Evolutionary conservation across 2,888 invertebrate species (phyloP), one percentile per base, ranked within the genome.

Genomic region (Ernsta delagoae): DNA sequence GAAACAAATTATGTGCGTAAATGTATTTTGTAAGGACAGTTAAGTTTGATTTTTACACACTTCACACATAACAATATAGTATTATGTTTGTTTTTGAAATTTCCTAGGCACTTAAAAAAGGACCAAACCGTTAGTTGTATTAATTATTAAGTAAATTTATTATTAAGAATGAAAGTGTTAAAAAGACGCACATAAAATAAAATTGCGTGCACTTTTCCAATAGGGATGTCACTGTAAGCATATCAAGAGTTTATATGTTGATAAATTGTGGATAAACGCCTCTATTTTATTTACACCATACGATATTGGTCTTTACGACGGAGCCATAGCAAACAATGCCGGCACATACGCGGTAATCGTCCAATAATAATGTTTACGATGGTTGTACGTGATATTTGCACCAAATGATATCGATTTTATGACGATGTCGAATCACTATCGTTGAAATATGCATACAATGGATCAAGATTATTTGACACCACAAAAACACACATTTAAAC

Each of bases 191-290:
- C 12, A 12, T 53, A 53, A 24, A 53, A 53, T 53, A 57, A 54
- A 54, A 39, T 45, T 45, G 45, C 45, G 60, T 61, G 48, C 50
- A 61, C 36, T 50, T 7, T 6, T 50, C 31, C 50, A 61, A 34
- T 61, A 62, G 36, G 6, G 36, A 48, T 7, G n/a, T 50, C 12
- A 62, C n/a, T 50, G 50, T 24, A 50, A 50, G 50, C 63, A 54
- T 53, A 39, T 63, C 50, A 62, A 50, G 24, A 41, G 39, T 63
- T 72, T 74, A 71, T 74, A 75, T 60, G 60, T 36, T 48, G 57
- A 65, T 48, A 65, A 65, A 65, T 45, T 56, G 48, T 8, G 54
- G 31, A 65, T 66, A 70, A 63, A 65, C 56, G 43, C 45, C 39
- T 36, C 36, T 53, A 56, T 45, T 64, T 71, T 68, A 65, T 62